phyloP scores from a whole-genome alignment of 1,140 invertebrate genomes.

The Acromyrmex echinatior region DNA sequence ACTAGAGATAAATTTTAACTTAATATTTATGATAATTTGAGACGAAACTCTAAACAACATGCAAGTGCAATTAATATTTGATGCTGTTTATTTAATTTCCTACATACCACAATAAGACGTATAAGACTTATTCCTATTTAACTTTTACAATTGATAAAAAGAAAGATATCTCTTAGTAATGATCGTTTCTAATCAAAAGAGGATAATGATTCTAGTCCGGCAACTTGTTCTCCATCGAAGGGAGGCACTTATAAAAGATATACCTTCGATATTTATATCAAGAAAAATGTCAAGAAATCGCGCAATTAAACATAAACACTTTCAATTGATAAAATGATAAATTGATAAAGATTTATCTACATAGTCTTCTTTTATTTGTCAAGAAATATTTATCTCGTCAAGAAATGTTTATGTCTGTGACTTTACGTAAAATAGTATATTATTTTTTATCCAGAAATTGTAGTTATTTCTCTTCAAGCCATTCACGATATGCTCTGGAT shows the following conservation, averaged over 20 bases:
- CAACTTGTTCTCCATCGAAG: constrained; percentile 48
- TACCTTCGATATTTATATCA: neutral
- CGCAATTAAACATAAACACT: neutral
- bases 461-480: constrained; percentile 32
- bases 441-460: constrained; percentile 15
- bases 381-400: too few relatives aligned
- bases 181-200: constrained; percentile 28
- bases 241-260: neutral
- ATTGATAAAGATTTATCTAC: neutral
- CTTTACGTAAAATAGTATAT: neutral
- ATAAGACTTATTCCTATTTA: neutral
- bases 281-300: neutral
- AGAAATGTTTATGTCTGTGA: neutral
- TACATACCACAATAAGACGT: too few relatives aligned
- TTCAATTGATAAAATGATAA: constrained; percentile 9
- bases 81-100: neutral
- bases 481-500: constrained; percentile 40
- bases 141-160: constrained; percentile 17
- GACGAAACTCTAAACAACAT: neutral
- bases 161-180: constrained; percentile 37
- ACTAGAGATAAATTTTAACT: constrained; percentile 8
- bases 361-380: neutral
- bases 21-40: constrained; percentile 22
- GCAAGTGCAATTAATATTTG: neutral
- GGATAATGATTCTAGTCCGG: constrained; percentile 30